phyloP scores from a whole-genome alignment of 2,797 vertebrate genomes.

The Lagodon rhomboides region DNA sequence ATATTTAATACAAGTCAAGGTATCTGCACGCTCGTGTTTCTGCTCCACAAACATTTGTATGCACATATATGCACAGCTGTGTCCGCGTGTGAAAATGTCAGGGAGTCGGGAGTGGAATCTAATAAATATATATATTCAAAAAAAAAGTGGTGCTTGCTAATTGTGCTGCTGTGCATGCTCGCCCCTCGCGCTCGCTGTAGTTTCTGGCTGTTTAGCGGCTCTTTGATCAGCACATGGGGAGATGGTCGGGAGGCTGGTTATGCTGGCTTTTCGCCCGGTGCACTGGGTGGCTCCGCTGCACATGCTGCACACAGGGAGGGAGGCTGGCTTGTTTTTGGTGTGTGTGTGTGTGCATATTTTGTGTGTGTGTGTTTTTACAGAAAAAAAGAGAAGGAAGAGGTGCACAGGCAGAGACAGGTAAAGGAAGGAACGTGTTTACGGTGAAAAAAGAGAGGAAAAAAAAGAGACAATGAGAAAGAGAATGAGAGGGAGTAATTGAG shows the following conservation, averaged over 20 bases:
- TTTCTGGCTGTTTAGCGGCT: conserved; percentile 78
- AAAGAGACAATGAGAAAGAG: not conserved
- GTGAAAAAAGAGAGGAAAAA: conserved; percentile 9
- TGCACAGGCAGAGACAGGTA: not conserved
- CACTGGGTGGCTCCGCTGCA: conserved; percentile 57
- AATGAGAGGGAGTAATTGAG: conserved; percentile 30
- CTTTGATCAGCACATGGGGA: conserved; percentile 83
- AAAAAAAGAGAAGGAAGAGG: conserved; percentile 1
- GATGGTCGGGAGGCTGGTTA: conserved; percentile 63
- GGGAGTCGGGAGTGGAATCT: conserved; percentile 35
- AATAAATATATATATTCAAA: too few species aligned
- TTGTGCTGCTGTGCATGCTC: conserved; percentile 67
- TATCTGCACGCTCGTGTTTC: conserved; percentile 34
- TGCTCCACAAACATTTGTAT: conserved; percentile 31
- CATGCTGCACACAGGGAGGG: conserved; percentile 62
- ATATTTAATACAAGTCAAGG: conserved; percentile 7
- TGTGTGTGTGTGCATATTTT: not conserved
- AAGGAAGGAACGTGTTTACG: not conserved
- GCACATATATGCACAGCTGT: conserved; percentile 12
- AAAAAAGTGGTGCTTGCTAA: conserved; percentile 64
- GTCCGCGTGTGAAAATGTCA: conserved; percentile 39
- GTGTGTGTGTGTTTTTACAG: not conserved
- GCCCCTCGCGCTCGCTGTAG: conserved; percentile 62
- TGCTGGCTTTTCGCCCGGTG: conserved; percentile 57
- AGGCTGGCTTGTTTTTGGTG: conserved; percentile 35